Evolutionary conservation across 2,113 vertebrate genomes (phyloP), one percentile per base, ranked within the genome.

Genomic region (Arenaria interpres): DNA sequence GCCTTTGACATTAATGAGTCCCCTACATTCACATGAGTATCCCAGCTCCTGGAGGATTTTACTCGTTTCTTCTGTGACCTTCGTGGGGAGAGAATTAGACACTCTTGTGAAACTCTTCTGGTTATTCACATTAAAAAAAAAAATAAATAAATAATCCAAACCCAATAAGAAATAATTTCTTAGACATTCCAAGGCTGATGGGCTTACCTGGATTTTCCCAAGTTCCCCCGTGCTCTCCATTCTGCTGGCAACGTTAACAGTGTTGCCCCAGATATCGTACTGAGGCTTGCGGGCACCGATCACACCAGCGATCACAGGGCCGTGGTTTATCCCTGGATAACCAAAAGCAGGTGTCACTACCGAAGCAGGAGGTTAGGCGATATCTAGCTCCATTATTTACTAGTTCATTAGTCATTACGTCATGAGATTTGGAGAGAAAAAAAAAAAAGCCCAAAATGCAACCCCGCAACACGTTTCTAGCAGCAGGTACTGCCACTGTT

Each of bases 241-340:
- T 7, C 99, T 97, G 88, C 99, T 99, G 30, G 99, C 99, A 3
- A 99, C 99, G 2, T 99, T 99, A 10, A 99, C 99, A 0, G 99
- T 99, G 97, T 99, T 99, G 37, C 99, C 99, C 99, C 99, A 99
- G 21, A 99, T 99, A 84, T 99, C 99, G 2, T 99, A 99, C 96
- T 99, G 99, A 37, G 99, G 99, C 43, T 99, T 99, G 45, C 99
- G 98, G n/a, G 99, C 99, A 32, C 99, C 99, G 3, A 99, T 99
- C 81, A 99, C 99, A 18, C 99, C 99, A 9, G 99, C 99, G 24
- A 99, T 99, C 79, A 99, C 99, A 2, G 99, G 99, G 54, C 99
- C 99, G 0, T 99, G 98, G 92, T 99, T 99, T 90, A 99, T 99
- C 23, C 99, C 99, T 99, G 93, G 9, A 59, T 4, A 77, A 63